Percentiles rank a stretch among this genome's conserved stretches.
These are phyloP conservation scores for Anhinga anhinga DNA, from an alignment of 2,113 vertebrate species.

Conservation along the genomic window DNA sequence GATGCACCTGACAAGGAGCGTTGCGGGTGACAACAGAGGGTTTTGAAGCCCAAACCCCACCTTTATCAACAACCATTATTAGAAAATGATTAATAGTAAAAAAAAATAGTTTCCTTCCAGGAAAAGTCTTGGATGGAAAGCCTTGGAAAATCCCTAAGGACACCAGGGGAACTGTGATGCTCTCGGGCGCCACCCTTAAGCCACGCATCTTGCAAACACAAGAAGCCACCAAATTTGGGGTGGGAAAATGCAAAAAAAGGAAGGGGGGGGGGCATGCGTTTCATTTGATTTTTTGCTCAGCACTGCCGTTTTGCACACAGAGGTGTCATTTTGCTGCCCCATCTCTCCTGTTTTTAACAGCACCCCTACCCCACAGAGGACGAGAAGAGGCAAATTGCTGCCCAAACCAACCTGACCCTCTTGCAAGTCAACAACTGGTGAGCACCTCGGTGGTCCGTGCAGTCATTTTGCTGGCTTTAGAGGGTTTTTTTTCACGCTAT, in stretches of 20 bases:
- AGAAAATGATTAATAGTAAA: neutral
- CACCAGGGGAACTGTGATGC: rapidly evolving
- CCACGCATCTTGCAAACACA: neutral
- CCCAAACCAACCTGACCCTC: slow-evolving; percentile 95
- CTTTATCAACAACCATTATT: neutral
- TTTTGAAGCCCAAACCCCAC: neutral
- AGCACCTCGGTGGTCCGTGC: neutral
- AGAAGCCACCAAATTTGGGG: neutral
- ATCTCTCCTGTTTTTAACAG: slow-evolving; percentile 68
- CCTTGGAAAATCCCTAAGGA: neutral
- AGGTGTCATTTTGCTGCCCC: neutral
- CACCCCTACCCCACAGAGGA: slow-evolving; percentile 99
- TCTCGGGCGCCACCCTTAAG: neutral
- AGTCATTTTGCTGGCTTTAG: neutral
- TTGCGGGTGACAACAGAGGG: rapidly evolving
- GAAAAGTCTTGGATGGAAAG: neutral
- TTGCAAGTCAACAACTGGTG: slow-evolving; percentile 99
- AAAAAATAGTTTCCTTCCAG: neutral
- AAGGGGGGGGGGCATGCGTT: no score
- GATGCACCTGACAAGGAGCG: no score
- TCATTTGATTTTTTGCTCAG: neutral
- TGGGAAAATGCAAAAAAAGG: neutral
- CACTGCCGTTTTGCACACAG: neutral
- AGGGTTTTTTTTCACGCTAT: rapidly evolving
- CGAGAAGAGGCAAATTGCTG: slow-evolving; percentile 96